Conservation (phyloP, 2,888 invertebrate species). For the Malthinus flaveolus region DNA sequence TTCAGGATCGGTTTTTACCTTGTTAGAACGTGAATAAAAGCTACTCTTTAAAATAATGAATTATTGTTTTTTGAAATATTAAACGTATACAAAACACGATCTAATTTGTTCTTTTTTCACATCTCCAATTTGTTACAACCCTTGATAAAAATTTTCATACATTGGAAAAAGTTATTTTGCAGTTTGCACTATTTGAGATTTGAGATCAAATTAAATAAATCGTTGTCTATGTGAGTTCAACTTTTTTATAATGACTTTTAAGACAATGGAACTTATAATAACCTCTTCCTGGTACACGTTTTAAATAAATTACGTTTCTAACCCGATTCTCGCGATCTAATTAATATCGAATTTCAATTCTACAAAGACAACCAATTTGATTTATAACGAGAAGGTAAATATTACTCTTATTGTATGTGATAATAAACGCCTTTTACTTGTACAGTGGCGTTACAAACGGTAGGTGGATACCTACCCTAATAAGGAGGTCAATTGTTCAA, state of each 20-base stretch:
- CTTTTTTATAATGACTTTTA: conserved; percentile 1
- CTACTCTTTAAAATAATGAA: conserved; percentile 27
- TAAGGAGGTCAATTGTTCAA: no score
- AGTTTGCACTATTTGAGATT: no score
- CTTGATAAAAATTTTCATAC: no score
- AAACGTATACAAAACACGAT: conserved; percentile 1
- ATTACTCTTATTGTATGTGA: no score
- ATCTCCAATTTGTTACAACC: no score
- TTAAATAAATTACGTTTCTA: conserved; percentile 5
- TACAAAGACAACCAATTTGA: neutral
- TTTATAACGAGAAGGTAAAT: neutral
- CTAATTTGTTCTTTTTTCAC: neutral
- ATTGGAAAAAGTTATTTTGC: no score
- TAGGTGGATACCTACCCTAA: no score
- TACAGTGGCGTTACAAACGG: no score
- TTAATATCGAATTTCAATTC: conserved; percentile 9
- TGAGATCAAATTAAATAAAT: neutral
- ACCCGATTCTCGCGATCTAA: conserved; percentile 24
- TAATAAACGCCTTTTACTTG: no score
- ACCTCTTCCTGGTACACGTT: neutral
- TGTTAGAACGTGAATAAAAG: conserved; percentile 31
- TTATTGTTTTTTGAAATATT: conserved; percentile 23
- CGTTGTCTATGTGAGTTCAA: conserved; percentile 5
- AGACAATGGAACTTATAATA: conserved; percentile 2
- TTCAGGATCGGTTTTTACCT: conserved; percentile 31